Conservation (phyloP, 2,113 vertebrate species). For the Zingel zingel region DNA sequence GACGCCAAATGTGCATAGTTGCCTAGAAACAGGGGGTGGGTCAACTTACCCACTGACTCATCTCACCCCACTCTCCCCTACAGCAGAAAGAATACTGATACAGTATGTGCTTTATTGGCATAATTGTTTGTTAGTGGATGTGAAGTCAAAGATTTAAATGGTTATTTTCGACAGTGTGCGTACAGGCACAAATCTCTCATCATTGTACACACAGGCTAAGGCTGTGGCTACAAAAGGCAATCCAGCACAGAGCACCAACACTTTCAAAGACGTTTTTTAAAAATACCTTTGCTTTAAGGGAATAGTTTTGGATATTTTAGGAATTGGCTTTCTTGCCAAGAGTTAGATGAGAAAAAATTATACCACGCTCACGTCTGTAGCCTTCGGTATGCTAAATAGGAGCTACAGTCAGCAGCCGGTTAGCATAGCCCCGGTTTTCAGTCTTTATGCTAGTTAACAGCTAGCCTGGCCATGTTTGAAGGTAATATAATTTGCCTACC, state of each 20-base stretch:
- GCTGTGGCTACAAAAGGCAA: not conserved
- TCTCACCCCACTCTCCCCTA: no score
- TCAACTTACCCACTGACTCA: no score
- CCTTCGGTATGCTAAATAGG: not conserved
- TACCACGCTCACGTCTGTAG: not conserved
- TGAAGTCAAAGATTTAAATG: slow-evolving; percentile 1
- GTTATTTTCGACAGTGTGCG: not conserved
- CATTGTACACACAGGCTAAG: not conserved
- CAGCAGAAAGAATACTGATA: slow-evolving; percentile 1
- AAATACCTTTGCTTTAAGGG: not conserved
- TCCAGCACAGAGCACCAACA: not conserved
- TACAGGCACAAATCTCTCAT: not conserved
- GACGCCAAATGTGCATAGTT: no score
- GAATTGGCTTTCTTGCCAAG: not conserved
- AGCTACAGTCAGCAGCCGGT: not conserved
- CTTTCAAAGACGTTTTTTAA: not conserved
- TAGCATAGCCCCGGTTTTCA: not conserved
- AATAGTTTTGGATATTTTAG: not conserved
- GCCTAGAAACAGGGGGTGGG: no score
- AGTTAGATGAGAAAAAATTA: not conserved
- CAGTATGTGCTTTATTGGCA: slow-evolving; percentile 16
- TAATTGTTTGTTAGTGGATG: not conserved
- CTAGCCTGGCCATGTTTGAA: no score
- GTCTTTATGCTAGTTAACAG: not conserved
- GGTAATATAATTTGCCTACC: not conserved